phyloP scores from a whole-genome alignment of 2,888 invertebrate species.

The Osmoderma eremita region DNA sequence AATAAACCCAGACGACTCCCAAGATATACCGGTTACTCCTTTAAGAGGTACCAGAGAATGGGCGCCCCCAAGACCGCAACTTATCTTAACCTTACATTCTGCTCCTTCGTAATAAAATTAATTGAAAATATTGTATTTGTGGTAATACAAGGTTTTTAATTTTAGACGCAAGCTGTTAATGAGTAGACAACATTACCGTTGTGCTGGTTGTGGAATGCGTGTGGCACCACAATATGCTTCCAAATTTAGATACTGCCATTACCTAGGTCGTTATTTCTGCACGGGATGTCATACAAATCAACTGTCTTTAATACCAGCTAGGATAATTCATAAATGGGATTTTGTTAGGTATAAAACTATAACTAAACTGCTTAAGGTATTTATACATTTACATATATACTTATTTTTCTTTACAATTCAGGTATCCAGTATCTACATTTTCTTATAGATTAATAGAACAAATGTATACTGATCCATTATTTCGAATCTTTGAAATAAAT shows the following conservation, averaged over 20 bases:
- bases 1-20: slow-evolving; percentile 73
- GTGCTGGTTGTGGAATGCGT: slow-evolving; percentile 86
- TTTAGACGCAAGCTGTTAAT: slow-evolving; percentile 72
- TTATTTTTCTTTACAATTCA: slow-evolving; percentile 55
- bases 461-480: slow-evolving; percentile 81
- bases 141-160: slow-evolving; percentile 9
- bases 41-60: slow-evolving; percentile 81
- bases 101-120: slow-evolving; percentile 70
- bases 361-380: slow-evolving; percentile 20
- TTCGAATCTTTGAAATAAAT: slow-evolving; percentile 78
- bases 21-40: slow-evolving; percentile 63
- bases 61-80: slow-evolving; percentile 86
- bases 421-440: slow-evolving; percentile 85
- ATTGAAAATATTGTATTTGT: background rate
- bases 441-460: slow-evolving; percentile 79
- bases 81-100: slow-evolving; percentile 82
- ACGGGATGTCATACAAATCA: slow-evolving; percentile 86
- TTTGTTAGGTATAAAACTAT: slow-evolving; percentile 66
- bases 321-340: slow-evolving; percentile 74
- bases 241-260: slow-evolving; percentile 83
- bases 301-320: slow-evolving; percentile 75
- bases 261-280: slow-evolving; percentile 86
- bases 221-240: slow-evolving; percentile 78
- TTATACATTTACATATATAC: background rate
- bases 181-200: slow-evolving; percentile 79